phyloP scores from a whole-genome alignment of 1,140 invertebrate species.

The Drosophila truncata region DNA sequence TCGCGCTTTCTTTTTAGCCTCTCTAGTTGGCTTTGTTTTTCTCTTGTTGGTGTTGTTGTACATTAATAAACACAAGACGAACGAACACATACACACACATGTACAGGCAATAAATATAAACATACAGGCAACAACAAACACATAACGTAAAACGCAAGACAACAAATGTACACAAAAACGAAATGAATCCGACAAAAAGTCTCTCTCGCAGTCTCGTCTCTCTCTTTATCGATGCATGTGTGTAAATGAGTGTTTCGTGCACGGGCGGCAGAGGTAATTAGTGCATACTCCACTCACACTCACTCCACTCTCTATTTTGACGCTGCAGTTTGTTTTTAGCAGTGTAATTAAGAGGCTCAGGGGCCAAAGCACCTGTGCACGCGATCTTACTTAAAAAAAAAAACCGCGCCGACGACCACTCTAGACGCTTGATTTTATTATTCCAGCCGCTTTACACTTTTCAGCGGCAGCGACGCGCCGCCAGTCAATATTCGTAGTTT shows the following conservation, averaged over 20 bases:
- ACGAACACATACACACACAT: slow-evolving; percentile 50
- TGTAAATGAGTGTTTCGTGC: slow-evolving; percentile 74
- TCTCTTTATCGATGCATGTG: slow-evolving; percentile 37
- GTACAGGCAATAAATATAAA: slow-evolving; percentile 64
- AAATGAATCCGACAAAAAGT: slow-evolving; percentile 42
- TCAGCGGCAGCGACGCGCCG: slow-evolving; percentile 33
- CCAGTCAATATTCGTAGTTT: slow-evolving; percentile 14
- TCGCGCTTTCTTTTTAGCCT: slow-evolving; percentile 46
- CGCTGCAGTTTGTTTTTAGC: slow-evolving; percentile 45
- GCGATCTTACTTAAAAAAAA: slow-evolving; percentile 46
- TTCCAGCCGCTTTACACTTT: slow-evolving; percentile 43
- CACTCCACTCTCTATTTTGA: slow-evolving; percentile 39
- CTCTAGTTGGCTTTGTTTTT: slow-evolving; percentile 35
- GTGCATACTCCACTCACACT: slow-evolving; percentile 65
- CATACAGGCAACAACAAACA: slow-evolving; percentile 62
- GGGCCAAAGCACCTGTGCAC: slow-evolving; percentile 62
- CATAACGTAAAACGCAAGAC: slow-evolving; percentile 60
- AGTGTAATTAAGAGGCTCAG: slow-evolving; percentile 34
- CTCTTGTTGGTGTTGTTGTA: slow-evolving; percentile 32
- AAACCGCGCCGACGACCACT: slow-evolving; percentile 6
- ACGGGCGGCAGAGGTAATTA: slow-evolving; percentile 66
- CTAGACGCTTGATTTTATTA: slow-evolving; percentile 56
- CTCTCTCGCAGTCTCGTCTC: slow-evolving; percentile 46
- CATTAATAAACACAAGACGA: slow-evolving; percentile 66
- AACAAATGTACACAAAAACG: slow-evolving; percentile 71